Conservation (phyloP, 2,888 invertebrate species). For the Erannis defoliaria region DNA sequence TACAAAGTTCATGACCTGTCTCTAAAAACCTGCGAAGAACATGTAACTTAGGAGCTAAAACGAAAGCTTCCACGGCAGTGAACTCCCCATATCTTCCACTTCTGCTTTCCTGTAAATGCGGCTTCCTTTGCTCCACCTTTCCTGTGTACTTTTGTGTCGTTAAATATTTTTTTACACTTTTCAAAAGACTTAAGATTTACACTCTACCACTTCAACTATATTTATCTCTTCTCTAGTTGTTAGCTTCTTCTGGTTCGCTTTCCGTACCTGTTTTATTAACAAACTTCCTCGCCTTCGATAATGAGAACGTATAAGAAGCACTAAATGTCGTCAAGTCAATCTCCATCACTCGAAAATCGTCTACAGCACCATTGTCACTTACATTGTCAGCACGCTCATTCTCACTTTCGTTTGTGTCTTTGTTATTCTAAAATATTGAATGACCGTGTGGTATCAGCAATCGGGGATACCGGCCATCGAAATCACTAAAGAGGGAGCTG, state of each 20-base stretch:
- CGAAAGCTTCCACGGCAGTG: slow-evolving; percentile 69
- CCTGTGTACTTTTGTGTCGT: slow-evolving; percentile 45
- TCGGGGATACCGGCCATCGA: slow-evolving; percentile 89
- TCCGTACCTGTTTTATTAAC: slow-evolving; percentile 47
- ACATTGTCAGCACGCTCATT: slow-evolving; percentile 67
- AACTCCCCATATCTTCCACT: slow-evolving; percentile 65
- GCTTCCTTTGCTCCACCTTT: slow-evolving; percentile 69
- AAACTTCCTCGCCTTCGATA: slow-evolving; percentile 35
- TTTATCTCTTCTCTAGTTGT: slow-evolving; percentile 51
- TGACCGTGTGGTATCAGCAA: slow-evolving; percentile 84
- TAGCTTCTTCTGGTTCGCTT: slow-evolving; percentile 46
- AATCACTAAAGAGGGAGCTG: slow-evolving; percentile 92
- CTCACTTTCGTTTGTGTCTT: slow-evolving; percentile 64
- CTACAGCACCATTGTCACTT: slow-evolving; percentile 51
- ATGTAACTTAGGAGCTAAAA: slow-evolving; percentile 38
- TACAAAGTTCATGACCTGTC: slow-evolving; percentile 35
- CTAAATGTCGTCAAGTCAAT: slow-evolving; percentile 31
- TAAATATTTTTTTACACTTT: slow-evolving; percentile 26
- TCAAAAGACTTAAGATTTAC: slow-evolving; percentile 36
- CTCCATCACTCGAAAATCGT: slow-evolving; percentile 38
- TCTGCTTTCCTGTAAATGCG: slow-evolving; percentile 67
- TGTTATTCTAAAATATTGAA: slow-evolving; percentile 74
- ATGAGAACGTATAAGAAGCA: slow-evolving; percentile 33
- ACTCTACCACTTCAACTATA: slow-evolving; percentile 51
- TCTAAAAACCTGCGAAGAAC: slow-evolving; percentile 36